Conservation (phyloP, 30 jellyfish, hydroid and myxozoan species). For the Mastigias papua region DNA sequence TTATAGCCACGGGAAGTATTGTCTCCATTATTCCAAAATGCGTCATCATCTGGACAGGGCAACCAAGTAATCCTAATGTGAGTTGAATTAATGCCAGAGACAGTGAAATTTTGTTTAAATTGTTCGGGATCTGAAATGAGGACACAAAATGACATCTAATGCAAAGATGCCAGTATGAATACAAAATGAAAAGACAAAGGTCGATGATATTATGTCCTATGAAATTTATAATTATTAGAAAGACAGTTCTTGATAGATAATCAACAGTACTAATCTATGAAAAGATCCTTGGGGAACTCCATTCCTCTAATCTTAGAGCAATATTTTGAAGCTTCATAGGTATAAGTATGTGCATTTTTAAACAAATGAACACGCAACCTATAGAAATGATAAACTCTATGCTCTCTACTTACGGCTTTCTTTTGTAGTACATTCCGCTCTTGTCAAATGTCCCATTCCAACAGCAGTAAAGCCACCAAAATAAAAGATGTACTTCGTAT, state of each 20-base stretch:
- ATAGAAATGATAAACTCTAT: no score
- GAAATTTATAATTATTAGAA: no score
- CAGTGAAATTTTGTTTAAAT: neutral
- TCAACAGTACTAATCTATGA: no score
- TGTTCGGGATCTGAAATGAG: slow-evolving; percentile 36
- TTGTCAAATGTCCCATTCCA: slow-evolving; percentile 56
- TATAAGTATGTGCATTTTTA: no score
- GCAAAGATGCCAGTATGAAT: neutral
- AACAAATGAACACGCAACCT: no score
- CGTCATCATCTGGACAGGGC: slow-evolving; percentile 3
- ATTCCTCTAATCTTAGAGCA: no score
- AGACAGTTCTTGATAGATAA: no score
- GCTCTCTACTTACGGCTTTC: slow-evolving; percentile 33
- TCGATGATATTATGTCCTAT: no score
- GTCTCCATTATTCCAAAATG: slow-evolving; percentile 10
- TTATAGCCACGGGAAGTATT: slow-evolving; percentile 15
- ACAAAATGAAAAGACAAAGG: no score
- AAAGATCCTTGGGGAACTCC: no score
- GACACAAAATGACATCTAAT: neutral
- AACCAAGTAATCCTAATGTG: slow-evolving; percentile 2
- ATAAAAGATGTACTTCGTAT: slow-evolving; percentile 35
- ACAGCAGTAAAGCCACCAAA: slow-evolving; percentile 46
- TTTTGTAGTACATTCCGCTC: slow-evolving; percentile 23
- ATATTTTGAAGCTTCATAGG: no score
- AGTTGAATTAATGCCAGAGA: neutral